phyloP scores from a whole-genome alignment of 2,113 vertebrate genomes.

The Atlantisia rogersi region DNA sequence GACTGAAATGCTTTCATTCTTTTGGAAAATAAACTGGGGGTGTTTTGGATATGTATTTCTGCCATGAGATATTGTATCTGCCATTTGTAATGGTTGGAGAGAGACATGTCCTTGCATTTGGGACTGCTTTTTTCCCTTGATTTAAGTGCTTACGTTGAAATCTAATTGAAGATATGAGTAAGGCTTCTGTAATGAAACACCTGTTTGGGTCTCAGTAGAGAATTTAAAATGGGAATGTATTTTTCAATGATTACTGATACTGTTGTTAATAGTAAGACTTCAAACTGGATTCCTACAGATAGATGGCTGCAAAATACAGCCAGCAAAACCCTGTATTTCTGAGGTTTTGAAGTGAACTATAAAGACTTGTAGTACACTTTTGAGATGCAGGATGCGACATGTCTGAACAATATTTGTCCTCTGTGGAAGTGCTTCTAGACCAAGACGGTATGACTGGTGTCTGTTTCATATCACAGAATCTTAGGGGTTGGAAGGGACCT shows the following conservation, averaged over 20 bases:
- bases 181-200: background rate
- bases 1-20: background rate
- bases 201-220: background rate
- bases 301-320: background rate
- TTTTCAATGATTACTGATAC: background rate
- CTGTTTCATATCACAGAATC: rapidly evolving
- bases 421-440: background rate
- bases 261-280: background rate
- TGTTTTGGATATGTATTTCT: background rate
- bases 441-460: background rate
- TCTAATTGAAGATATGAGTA: background rate
- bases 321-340: background rate
- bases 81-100: background rate
- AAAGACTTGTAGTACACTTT: background rate
- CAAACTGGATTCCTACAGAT: background rate
- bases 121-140: rapidly evolving
- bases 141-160: background rate
- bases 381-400: background rate
- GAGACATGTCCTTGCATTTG: background rate
- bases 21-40: background rate
- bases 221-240: background rate
- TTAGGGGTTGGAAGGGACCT: too few species aligned
- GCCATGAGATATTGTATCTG: background rate
- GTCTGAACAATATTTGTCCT: background rate
- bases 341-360: background rate